Percentiles rank a stretch among this genome's conserved stretches.
These are phyloP conservation scores for Heliornis fulica DNA, from an alignment of 2,113 vertebrate genomes.

Conservation along the genomic window DNA sequence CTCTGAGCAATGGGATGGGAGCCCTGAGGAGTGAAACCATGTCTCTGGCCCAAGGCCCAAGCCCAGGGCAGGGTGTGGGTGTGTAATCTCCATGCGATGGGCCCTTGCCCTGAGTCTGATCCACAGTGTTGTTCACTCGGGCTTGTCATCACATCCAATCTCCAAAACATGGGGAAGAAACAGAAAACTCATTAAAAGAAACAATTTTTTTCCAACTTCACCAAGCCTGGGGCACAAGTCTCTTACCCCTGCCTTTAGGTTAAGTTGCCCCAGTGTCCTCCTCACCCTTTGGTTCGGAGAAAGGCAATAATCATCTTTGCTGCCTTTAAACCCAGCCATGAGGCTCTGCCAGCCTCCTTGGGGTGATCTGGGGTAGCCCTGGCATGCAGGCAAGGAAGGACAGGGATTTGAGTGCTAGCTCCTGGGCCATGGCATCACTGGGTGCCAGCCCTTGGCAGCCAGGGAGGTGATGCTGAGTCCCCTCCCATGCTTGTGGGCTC, in stretches of 20 bases:
- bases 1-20: neutral
- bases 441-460: neutral
- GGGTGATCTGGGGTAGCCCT: neutral
- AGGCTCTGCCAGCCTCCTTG: neutral
- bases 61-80: neutral
- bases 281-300: neutral
- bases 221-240: neutral
- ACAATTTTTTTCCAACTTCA: neutral
- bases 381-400: neutral
- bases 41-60: neutral
- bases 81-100: neutral
- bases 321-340: neutral
- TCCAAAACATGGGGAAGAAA: fast-evolving
- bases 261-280: neutral
- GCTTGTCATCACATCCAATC: neutral
- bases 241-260: neutral
- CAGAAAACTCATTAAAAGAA: neutral
- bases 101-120: neutral
- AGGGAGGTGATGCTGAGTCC: neutral
- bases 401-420: neutral
- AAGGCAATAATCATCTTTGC: conserved; percentile 3
- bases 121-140: fast-evolving
- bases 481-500: neutral
- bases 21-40: neutral
- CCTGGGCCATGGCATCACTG: neutral